These are phyloP conservation scores for Daubentonia madagascariensis DNA, from an alignment of 2,113 vertebrate genomes.

Conservation along the genomic window DNA sequence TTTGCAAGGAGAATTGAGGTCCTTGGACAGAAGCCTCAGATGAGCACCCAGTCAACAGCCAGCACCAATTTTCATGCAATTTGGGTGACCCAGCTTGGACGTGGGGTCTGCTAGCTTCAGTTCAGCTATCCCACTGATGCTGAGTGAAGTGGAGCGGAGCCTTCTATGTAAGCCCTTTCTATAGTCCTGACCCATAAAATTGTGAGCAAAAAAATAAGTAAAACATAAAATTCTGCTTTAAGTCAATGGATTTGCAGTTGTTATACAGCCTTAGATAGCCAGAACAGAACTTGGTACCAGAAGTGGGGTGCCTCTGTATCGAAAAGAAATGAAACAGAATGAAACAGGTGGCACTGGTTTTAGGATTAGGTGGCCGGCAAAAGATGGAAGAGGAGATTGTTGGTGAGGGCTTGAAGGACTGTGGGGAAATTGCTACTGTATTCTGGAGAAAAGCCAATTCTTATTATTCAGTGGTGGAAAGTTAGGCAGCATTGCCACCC, in stretches of 20 bases:
- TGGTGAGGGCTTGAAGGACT: background rate
- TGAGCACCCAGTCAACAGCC: background rate
- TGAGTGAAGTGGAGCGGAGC: background rate
- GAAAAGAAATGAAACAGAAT: background rate
- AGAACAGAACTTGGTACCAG: background rate
- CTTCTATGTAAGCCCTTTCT: too few relatives aligned
- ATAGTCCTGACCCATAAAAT: background rate
- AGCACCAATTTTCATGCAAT: background rate
- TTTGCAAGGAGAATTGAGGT: background rate
- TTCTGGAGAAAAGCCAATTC: background rate
- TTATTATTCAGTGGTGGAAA: background rate
- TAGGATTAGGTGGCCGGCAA: background rate
- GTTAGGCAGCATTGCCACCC: background rate
- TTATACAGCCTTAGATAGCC: background rate
- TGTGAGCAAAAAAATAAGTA: too few relatives aligned
- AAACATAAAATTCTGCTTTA: background rate
- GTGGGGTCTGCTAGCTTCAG: background rate
- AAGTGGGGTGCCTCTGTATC: too few relatives aligned
- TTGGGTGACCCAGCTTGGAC: background rate
- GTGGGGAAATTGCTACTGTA: background rate
- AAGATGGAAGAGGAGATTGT: background rate
- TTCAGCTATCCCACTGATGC: background rate
- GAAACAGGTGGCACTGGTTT: background rate
- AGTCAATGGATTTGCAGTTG: background rate
- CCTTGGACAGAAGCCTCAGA: background rate